These are phyloP conservation scores for Clangula hyemalis DNA, from an alignment of 2,797 vertebrate genomes.

Conservation along the genomic window DNA sequence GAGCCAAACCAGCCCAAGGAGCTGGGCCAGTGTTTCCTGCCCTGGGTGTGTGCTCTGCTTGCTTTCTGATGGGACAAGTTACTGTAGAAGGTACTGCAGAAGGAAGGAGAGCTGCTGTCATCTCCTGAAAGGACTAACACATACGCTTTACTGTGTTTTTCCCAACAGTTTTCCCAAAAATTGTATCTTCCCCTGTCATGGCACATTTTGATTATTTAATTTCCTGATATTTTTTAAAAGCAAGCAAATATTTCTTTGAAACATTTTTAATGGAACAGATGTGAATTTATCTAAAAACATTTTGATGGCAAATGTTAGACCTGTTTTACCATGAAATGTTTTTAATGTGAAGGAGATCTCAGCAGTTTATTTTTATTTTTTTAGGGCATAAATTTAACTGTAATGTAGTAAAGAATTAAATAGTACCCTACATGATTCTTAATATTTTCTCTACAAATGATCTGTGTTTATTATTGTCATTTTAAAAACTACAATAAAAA, in stretches of 20 bases:
- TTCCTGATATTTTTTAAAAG: not conserved
- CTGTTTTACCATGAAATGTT: not conserved
- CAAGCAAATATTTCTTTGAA: not conserved
- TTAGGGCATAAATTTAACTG: slow-evolving; percentile 40
- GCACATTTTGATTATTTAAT: not conserved
- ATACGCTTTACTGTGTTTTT: not conserved
- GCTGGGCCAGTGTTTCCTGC: not conserved
- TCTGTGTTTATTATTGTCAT: slow-evolving; percentile 23
- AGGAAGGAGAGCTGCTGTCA: not conserved
- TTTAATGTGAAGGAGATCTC: slow-evolving; percentile 19
- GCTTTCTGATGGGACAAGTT: not conserved
- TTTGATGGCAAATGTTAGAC: not conserved
- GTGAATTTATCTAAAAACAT: not conserved
- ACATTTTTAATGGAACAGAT: not conserved
- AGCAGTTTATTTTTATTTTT: not conserved
- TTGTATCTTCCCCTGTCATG: not conserved
- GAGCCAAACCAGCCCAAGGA: not conserved
- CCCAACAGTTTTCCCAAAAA: not conserved
- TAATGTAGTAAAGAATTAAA: slow-evolving; percentile 58
- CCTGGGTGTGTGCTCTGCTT: not conserved
- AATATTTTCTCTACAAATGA: not conserved
- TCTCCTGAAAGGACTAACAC: not conserved
- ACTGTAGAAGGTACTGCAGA: not conserved
- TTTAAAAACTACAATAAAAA: not conserved
- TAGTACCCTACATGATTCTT: slow-evolving; percentile 24